phyloP scores from a whole-genome alignment of 2,888 invertebrate species.

The Cheilosia impressa region DNA sequence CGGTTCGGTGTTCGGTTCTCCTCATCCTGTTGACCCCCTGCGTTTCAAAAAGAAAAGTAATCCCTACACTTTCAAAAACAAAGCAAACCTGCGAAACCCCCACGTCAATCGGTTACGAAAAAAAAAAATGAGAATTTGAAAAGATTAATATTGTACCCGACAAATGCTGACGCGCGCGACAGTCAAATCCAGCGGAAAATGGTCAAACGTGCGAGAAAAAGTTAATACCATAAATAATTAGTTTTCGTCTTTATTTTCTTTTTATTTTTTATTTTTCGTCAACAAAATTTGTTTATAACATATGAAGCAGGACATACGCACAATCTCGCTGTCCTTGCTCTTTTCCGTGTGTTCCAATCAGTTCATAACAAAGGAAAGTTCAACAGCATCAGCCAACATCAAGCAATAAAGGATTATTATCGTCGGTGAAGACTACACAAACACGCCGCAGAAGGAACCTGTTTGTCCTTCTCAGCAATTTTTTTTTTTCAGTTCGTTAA shows the following conservation, averaged over 20 bases:
- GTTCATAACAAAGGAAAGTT: constrained; percentile 65
- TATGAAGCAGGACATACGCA: constrained; percentile 20
- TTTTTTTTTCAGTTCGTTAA: constrained; percentile 17
- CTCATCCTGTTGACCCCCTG: constrained; percentile 36
- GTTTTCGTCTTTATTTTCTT: not conserved
- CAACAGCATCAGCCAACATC: constrained; percentile 38
- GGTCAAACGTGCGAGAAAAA: constrained; percentile 45
- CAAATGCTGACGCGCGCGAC: constrained; percentile 54
- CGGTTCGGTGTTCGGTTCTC: constrained; percentile 35
- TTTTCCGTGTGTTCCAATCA: constrained; percentile 19
- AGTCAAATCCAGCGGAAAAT: constrained; percentile 33
- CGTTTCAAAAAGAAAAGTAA: constrained; percentile 1
- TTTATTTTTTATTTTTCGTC: constrained; percentile 1
- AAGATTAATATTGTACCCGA: constrained; percentile 16
- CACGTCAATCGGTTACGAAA: constrained; percentile 1
- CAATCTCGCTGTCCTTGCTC: constrained; percentile 47
- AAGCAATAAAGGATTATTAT: constrained; percentile 29
- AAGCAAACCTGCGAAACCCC: not conserved
- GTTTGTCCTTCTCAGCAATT: constrained; percentile 1
- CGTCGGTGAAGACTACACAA: not conserved
- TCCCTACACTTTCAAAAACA: constrained; percentile 9
- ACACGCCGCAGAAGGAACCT: constrained; percentile 27
- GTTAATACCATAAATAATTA: constrained; percentile 3
- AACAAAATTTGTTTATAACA: constrained; percentile 29
- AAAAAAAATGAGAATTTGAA: constrained; percentile 12